Evolutionary conservation across 92 coral and sea anemone genomes (phyloP), one percentile per base, ranked within the genome.

Genomic region (Epizoanthus stellaris): DNA sequence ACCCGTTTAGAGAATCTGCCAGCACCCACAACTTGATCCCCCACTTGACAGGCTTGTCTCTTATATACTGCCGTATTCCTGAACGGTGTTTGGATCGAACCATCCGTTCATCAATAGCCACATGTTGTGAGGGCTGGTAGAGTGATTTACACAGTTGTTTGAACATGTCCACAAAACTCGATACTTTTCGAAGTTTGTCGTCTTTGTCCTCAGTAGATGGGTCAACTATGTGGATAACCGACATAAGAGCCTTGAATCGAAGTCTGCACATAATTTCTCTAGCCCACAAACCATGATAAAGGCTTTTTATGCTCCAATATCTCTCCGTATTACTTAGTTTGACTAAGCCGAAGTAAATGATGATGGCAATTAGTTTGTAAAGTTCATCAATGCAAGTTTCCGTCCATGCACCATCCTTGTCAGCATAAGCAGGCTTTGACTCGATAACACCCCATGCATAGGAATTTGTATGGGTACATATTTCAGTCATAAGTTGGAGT

Each of bases 231-330:
- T 90, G 97, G 63, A 93, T 23, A 52, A 90, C 64, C 53, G 87
- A 86, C 94, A 90, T 88, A 6, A 93, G 87, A 34, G 92, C 92
- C 47, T 70, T 88, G 53, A 67, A 93, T 61, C 93, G 21, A 6
- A 10, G 43, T 12, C 92, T 39, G 6, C 75, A 45, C 66, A 90
- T 52, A 38, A 91, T 90, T 10, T 67, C 72, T 68, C 94, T 77
- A 6, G 97, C 94, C 97, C 97, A 91, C 52, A 91, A 76, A 54
- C 98, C 93, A 69, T 89, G 91, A 86, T 88, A 89, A 64, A 91
- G 87, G 53, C 88, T 56, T 82, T 94, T 89, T 11, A 85, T 85
- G 83, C 92, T 89, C 93, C 95, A 94, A 75, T 91, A 89, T 45
- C 65, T 91, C 61, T 91, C 86, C 15, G 80, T 61, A 39, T 52